Conservation (phyloP, 2,888 invertebrate genomes). For the Napeogenes sylphis region DNA sequence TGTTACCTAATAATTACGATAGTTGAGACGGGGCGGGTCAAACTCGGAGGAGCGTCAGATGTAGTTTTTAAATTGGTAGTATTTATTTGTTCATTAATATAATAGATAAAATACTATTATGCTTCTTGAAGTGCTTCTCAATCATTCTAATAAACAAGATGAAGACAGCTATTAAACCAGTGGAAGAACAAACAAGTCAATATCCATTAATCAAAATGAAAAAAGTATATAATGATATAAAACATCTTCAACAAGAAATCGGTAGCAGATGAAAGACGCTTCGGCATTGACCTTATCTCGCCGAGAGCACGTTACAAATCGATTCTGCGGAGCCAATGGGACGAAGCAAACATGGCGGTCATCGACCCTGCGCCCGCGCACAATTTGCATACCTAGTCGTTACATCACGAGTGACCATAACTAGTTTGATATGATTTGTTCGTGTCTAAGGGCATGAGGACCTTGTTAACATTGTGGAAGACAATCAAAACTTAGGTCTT, state of each 20-base stretch:
- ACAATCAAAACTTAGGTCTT: slow-evolving; percentile 9
- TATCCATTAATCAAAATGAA: slow-evolving; percentile 10
- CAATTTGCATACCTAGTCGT: slow-evolving; percentile 70
- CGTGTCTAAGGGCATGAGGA: slow-evolving; percentile 34
- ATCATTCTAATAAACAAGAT: background rate
- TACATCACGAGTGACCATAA: slow-evolving; percentile 64
- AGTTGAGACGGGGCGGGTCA: slow-evolving; percentile 23
- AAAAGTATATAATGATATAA: slow-evolving; percentile 12
- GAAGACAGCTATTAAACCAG: slow-evolving; percentile 1
- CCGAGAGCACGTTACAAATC: slow-evolving; percentile 67
- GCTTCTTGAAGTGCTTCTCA: background rate
- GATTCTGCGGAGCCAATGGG: slow-evolving; percentile 64
- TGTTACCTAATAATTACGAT: slow-evolving; percentile 28
- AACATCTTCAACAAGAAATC: slow-evolving; percentile 39
- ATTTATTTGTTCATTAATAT: no score
- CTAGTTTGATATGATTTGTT: slow-evolving; percentile 55
- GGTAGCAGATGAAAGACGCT: slow-evolving; percentile 67
- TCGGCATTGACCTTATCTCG: slow-evolving; percentile 72
- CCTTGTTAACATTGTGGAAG: slow-evolving; percentile 34
- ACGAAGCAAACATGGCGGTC: slow-evolving; percentile 61
- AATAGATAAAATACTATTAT: background rate
- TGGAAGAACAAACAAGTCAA: slow-evolving; percentile 5
- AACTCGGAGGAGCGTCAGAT: slow-evolving; percentile 12
- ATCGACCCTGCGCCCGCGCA: slow-evolving; percentile 56
- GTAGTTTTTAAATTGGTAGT: background rate